Evolutionary conservation across 2,113 vertebrate genomes (phyloP).

Genomic region (Thomomys bottae): DNA sequence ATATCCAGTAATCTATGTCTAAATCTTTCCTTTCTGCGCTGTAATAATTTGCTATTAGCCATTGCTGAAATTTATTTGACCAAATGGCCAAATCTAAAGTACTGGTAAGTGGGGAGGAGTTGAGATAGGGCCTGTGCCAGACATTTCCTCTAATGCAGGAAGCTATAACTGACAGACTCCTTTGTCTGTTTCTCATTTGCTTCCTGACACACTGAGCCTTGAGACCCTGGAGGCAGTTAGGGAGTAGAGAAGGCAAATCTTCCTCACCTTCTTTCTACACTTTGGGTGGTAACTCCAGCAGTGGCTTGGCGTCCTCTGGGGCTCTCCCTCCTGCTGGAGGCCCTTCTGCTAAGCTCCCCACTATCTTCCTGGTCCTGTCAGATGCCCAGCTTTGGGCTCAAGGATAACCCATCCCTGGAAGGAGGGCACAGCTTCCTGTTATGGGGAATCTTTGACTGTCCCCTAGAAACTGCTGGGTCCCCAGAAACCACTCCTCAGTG

Average conservation of each 20-base stretch:
- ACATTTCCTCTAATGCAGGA: background rate
- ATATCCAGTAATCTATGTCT: background rate
- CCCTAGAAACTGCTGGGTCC: background rate
- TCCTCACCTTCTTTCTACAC: background rate
- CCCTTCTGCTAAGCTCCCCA: background rate
- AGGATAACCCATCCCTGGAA: background rate
- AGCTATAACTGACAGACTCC: background rate
- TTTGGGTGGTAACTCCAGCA: background rate
- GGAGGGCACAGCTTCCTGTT: background rate
- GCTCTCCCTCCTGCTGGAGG: background rate
- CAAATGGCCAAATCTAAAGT: background rate
- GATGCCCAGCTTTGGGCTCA: background rate
- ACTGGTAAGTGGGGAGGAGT: background rate
- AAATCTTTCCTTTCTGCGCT: background rate
- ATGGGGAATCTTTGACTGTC: background rate
- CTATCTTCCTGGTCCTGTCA: background rate
- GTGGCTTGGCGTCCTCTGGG: background rate
- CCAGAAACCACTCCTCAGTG: background rate
- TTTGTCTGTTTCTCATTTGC: background rate
- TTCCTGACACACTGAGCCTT: background rate
- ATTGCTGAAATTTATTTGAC: slow-evolving; percentile 6
- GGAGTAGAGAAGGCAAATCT: background rate
- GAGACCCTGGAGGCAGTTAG: background rate
- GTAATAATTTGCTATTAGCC: background rate
- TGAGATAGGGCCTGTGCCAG: background rate